Evolutionary conservation across 2,888 invertebrate species (phyloP).

Genomic region (Auanema freiburgensis): DNA sequence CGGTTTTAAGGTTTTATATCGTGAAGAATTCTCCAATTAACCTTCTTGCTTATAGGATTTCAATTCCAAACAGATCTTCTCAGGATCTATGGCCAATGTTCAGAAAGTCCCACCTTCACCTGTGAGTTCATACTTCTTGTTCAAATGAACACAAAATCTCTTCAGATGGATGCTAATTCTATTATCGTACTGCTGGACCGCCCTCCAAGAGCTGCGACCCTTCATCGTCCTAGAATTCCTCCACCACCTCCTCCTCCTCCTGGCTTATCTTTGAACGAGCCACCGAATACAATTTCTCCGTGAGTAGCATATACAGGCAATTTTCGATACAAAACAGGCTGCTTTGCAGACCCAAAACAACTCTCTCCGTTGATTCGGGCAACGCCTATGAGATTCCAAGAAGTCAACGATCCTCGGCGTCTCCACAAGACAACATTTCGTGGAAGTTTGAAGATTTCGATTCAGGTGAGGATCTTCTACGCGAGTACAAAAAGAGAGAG

Average conservation of each 20-base stretch:
- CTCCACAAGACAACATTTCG: conserved; percentile 21
- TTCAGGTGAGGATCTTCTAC: conserved; percentile 22
- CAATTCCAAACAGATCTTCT: no score
- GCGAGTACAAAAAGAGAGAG: no score
- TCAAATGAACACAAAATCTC: no score
- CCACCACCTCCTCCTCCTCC: conserved; percentile 42
- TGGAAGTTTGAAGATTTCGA: conserved; percentile 31
- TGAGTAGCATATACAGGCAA: background rate
- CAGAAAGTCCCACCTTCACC: no score
- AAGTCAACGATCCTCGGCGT: conserved; percentile 3
- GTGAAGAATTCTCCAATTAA: background rate
- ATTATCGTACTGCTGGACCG: conserved; percentile 30
- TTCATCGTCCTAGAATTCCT: conserved; percentile 40
- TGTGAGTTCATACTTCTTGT: no score
- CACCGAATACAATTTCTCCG: background rate
- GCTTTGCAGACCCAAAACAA: conserved; percentile 36
- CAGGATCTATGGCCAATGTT: no score
- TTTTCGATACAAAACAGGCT: no score
- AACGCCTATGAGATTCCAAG: conserved; percentile 20
- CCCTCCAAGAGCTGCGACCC: conserved; percentile 32
- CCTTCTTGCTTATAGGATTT: background rate
- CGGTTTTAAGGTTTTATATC: background rate
- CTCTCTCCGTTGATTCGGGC: conserved; percentile 23
- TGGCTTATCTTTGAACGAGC: background rate
- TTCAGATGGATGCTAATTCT: conserved; percentile 14